Evolutionary conservation across 2,888 invertebrate species (phyloP).

Genomic region (Drosophila hamatofila): DNA sequence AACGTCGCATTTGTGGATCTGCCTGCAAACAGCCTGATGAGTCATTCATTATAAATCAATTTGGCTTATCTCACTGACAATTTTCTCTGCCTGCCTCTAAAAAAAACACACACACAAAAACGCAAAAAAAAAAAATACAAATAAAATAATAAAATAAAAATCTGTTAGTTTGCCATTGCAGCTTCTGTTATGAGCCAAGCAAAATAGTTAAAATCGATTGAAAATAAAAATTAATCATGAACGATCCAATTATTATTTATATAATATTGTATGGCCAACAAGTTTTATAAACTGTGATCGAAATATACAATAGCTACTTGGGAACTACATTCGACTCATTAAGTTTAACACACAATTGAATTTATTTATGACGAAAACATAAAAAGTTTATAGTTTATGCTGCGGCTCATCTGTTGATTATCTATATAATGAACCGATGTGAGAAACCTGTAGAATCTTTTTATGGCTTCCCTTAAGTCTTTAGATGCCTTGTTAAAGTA

Average conservation of each 20-base stretch:
- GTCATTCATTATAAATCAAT: conserved; percentile 80
- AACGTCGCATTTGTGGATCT: conserved; percentile 43
- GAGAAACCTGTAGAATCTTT: conserved; percentile 52
- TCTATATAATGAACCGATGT: conserved; percentile 52
- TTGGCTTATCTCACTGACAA: conserved; percentile 70
- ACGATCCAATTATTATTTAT: conserved; percentile 22
- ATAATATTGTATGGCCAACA: conserved; percentile 3
- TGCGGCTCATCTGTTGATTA: conserved; percentile 34
- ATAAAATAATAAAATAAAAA: conserved; percentile 35
- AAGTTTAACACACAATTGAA: conserved; percentile 35
- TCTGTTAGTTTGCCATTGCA: conserved; percentile 45
- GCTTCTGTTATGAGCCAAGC: conserved; percentile 31
- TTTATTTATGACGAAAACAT: conserved; percentile 46
- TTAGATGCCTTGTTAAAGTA: conserved; percentile 27
- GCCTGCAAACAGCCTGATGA: conserved; percentile 47
- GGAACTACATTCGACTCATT: conserved; percentile 38
- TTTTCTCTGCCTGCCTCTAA: conserved; percentile 40
- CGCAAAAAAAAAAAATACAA: conserved; percentile 33
- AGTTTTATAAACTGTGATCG: not conserved
- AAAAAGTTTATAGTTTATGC: conserved; percentile 51
- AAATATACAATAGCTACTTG: conserved; percentile 20
- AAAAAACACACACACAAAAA: conserved; percentile 24
- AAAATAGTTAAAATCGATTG: conserved; percentile 35
- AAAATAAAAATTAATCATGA: conserved; percentile 30
- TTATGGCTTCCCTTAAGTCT: conserved; percentile 35